Evolutionary conservation across 2,888 invertebrate species (phyloP).

Genomic region (Heliconius charithonia): DNA sequence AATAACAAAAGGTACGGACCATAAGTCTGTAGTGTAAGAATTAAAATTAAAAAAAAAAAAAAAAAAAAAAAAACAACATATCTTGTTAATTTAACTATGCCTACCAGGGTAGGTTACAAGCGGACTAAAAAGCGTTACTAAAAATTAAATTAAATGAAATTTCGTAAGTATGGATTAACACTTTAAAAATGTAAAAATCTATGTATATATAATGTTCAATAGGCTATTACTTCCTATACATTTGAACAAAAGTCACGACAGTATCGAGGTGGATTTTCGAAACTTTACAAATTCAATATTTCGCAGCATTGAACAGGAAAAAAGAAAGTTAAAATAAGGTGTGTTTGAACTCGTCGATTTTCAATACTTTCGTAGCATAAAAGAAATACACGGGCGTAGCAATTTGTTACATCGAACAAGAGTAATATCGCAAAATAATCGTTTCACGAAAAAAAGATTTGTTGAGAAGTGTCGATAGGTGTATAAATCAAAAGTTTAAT

Average conservation of each 20-base stretch:
- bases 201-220: too few species aligned
- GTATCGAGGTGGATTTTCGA: slow-evolving; percentile 47
- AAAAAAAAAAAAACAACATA: too few species aligned
- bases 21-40: too few species aligned
- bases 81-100: too few species aligned
- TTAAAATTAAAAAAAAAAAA: too few species aligned
- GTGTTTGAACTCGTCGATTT: background rate
- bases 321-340: slow-evolving; percentile 18
- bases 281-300: slow-evolving; percentile 44
- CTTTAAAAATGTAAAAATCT: too few species aligned
- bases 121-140: background rate
- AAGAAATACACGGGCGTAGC: slow-evolving; percentile 6
- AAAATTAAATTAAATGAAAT: too few species aligned
- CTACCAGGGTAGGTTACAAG: too few species aligned
- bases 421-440: slow-evolving; percentile 2
- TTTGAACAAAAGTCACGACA: background rate
- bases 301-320: slow-evolving; percentile 17
- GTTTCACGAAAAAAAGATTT: background rate
- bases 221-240: too few species aligned
- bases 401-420: slow-evolving; percentile 1
- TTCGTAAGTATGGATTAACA: too few species aligned
- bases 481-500: background rate
- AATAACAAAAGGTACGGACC: too few species aligned
- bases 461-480: background rate
- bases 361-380: background rate